Evolutionary conservation across 2,888 invertebrate genomes (phyloP), one percentile per base, ranked within the genome.

Genomic region (Agonum fuliginosum): DNA sequence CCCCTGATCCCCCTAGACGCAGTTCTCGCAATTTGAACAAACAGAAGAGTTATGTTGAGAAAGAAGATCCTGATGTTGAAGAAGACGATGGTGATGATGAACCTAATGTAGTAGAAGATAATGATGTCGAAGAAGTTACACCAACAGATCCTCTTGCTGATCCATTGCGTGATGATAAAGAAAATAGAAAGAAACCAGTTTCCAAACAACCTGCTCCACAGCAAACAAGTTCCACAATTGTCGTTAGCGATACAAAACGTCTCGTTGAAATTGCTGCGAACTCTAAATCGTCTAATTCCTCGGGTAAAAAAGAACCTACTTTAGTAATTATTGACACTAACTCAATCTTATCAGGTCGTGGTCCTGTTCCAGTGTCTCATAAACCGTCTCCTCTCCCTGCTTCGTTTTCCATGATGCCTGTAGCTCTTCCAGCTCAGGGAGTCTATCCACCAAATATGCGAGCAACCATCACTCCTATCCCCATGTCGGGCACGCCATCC

Each of bases 281-380:
- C 82, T 89, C 90, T 43, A 85, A 78, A 34, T 83, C 85, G 75
- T 87, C 86, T 83, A 81, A 81, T 71, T 83, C 83, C 72, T 83
- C 88, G 65, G 89, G 75, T 51, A 91, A 93, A 84, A 92, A 94
- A 82, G 91, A 95, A 85, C 92, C 93, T 0, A 93, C 93, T 4
- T 87, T 94, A 80, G 94, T 94, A 30, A 93, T 95, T 67, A 93
- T 95, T 80, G 94, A 95, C 83, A 93, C 94, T 8, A 93, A 94
- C 87, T 91, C 94, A 12, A 91, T 91, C 83, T 86, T 92, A 76
- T 90, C 91, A 77, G 91, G 91, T 17, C 91, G 91, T 81, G 90
- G 90, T 10, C 88, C 90, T 14, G 85, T 91, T 48, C 90, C 91
- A 34, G 84, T 89, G 1, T 84, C 84, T 79, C 86, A 84, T 78